Base-by-base conservation (phyloP, 2,797 vertebrate species). In the Fistularia tabacaria region DNA sequence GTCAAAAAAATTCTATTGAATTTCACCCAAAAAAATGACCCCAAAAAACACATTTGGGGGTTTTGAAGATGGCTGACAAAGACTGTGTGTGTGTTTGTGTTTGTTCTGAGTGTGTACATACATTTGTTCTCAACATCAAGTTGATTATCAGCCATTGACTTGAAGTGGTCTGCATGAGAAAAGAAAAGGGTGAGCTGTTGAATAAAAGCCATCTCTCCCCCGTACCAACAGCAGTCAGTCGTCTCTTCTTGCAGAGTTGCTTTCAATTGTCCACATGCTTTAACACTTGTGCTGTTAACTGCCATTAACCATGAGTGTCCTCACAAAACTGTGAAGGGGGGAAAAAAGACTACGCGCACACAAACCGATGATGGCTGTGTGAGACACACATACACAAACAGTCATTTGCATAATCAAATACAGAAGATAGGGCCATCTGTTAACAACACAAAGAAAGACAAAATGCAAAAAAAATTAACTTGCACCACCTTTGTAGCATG, bases 201-300 rank as follows among this genome's bases (percentile, higher is more conserved):
- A 85, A 85, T 79, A 57, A 76, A 77, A 67, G 71, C 75, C 55
- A 57, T 70, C 86, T 74, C 83, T 54, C 73, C 71, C 87, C 84
- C 89, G 86, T 79, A 89, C 84, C 83, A 75, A 81, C 79, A 85
- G 81, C 87, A 91, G 87, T 87, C 91, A 86, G 91, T 85, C 81
- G 88, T 93, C 90, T 88, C 83, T 92, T 93, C 90, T 93, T 89
- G 88, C 54, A 49, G 87, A 71, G 68, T 41, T 84, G 90, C 87
- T 51, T 90, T 89, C 93, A 94, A 95, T 94, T 94, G 93, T 96
- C 90, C 68, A 79, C 89, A 87, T 90, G 91, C 89, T 94, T 94
- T 94, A 93, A 93, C 94, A 93, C 92, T 94, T 93, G 92, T 92
- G 92, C 92, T 92, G 91, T 81, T 91, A 93, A 90, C 92, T 92